These are phyloP conservation scores for Pocillopora grandis DNA, from an alignment of 92 coral and sea anemone genomes.

Conservation along the genomic window DNA sequence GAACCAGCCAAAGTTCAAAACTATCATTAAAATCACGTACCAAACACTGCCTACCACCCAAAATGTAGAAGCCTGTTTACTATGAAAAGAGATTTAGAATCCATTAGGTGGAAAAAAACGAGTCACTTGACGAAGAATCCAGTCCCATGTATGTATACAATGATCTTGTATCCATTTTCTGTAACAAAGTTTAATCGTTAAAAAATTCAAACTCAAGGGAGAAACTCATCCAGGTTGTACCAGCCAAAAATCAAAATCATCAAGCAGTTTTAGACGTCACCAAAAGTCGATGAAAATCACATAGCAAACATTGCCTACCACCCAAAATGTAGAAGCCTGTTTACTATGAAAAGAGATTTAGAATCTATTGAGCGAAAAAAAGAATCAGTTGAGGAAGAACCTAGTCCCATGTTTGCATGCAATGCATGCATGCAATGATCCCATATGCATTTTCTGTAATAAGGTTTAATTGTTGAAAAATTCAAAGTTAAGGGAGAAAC, in stretches of 20 bases:
- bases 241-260: constrained; percentile 1
- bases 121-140: constrained; percentile 8
- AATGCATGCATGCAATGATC: constrained; percentile 14
- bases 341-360: constrained; percentile 25
- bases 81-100: constrained; percentile 22
- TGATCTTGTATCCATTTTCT: constrained; percentile 47
- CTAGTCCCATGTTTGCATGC: background rate
- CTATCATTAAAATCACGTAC: constrained; percentile 31
- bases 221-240: constrained; percentile 37
- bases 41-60: constrained; percentile 44
- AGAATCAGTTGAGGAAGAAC: constrained; percentile 15
- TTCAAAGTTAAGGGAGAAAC: constrained; percentile 48
- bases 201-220: constrained; percentile 42
- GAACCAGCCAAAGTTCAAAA: constrained; percentile 44
- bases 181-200: constrained; percentile 37
- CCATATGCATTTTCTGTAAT: constrained; percentile 46
- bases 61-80: constrained; percentile 29
- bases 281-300: constrained; percentile 29
- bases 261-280: constrained; percentile 32
- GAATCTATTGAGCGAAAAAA: constrained; percentile 7
- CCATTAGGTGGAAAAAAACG: background rate
- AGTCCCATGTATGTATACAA: background rate
- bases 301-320: constrained; percentile 45
- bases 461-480: constrained; percentile 38
- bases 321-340: constrained; percentile 32